Conservation (phyloP, 2,113 vertebrate species). For the Camarhynchus parvulus region DNA sequence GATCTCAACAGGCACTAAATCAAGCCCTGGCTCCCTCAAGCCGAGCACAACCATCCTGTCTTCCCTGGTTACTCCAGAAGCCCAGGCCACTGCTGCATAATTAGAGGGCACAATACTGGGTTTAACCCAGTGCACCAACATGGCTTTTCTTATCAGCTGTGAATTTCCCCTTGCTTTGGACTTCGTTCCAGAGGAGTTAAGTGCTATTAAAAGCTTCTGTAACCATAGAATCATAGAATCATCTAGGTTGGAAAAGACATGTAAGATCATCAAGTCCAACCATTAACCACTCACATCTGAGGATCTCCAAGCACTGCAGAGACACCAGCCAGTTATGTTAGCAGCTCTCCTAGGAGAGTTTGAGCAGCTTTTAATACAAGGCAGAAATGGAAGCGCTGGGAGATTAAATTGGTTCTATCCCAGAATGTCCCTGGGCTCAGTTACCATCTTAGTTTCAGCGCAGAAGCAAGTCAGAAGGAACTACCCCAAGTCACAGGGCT, state of each 20-base stretch:
- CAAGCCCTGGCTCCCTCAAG: constrained; percentile 34
- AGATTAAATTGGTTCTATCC: constrained; percentile 3
- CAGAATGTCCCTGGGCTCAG: not conserved
- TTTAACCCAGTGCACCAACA: constrained; percentile 41
- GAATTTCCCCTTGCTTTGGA: constrained; percentile 51
- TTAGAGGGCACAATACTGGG: constrained; percentile 48
- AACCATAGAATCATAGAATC: constrained; percentile 33
- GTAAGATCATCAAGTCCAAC: constrained; percentile 12
- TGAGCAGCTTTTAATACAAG: constrained; percentile 13
- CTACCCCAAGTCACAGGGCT: not conserved
- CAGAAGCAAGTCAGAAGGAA: not conserved
- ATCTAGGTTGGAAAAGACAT: constrained; percentile 8
- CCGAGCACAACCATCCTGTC: not conserved
- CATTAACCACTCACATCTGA: not conserved
- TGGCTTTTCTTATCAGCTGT: constrained; percentile 48
- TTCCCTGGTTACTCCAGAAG: not conserved
- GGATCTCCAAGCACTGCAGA: constrained; percentile 46
- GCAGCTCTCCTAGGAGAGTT: constrained; percentile 22
- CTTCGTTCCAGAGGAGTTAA: constrained; percentile 36
- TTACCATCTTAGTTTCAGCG: not conserved
- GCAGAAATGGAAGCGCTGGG: not conserved
- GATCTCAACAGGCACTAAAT: constrained; percentile 54
- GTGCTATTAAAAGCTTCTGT: constrained; percentile 41
- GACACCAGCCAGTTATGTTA: not conserved
- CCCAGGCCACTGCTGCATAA: constrained; percentile 39